Conservation (phyloP, 2,797 vertebrate species). For the Sebastes hopkinsi region DNA sequence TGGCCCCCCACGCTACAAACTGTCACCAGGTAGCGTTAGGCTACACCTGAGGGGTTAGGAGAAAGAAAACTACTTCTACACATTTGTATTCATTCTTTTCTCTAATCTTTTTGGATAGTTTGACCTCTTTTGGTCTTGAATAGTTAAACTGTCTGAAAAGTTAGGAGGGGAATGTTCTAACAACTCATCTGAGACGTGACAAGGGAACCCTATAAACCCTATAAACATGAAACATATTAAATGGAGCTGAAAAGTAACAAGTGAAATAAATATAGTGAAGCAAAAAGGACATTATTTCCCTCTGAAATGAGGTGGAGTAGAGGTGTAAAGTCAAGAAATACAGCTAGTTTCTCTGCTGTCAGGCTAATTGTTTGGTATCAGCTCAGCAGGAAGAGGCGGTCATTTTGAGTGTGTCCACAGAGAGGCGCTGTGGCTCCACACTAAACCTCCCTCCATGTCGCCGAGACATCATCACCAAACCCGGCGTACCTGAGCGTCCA, state of each 20-base stretch:
- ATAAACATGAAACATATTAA: background rate
- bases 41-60: too few species aligned
- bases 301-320: background rate
- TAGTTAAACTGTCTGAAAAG: background rate
- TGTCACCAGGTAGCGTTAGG: too few species aligned
- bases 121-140: background rate
- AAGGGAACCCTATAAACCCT: background rate
- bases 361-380: background rate
- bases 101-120: too few species aligned
- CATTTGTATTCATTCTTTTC: too few species aligned
- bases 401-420: slow-evolving; percentile 47
- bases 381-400: background rate
- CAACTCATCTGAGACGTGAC: background rate
- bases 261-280: background rate
- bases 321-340: background rate
- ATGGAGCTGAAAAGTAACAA: background rate
- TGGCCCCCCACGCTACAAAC: too few species aligned
- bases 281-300: background rate
- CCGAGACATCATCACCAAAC: background rate
- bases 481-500: slow-evolving; percentile 18
- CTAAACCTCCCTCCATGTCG: background rate
- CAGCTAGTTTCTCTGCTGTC: background rate
- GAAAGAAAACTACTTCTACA: background rate
- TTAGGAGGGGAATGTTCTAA: background rate
- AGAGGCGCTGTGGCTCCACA: slow-evolving; percentile 74